Percentiles rank a stretch among this genome's conserved stretches.
phyloP scores from a whole-genome alignment of 2,113 vertebrate species.

The Sapajus apella region DNA sequence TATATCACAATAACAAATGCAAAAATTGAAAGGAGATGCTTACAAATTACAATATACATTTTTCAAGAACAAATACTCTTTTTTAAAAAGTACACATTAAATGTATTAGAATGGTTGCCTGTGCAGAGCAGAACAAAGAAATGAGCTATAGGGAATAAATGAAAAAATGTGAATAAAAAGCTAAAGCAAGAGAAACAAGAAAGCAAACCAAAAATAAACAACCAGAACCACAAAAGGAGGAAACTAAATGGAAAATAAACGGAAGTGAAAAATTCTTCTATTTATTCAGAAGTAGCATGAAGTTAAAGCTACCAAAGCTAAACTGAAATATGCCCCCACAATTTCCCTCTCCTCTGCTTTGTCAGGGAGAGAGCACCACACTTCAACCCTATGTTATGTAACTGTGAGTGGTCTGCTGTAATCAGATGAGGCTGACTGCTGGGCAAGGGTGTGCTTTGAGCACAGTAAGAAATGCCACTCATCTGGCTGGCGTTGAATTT shows the following conservation, averaged over 20 bases:
- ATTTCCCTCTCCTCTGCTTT: too few species aligned
- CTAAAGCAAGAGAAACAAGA: background rate
- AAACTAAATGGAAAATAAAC: background rate
- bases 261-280: background rate
- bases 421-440: background rate
- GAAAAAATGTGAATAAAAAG: background rate
- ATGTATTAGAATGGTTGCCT: background rate
- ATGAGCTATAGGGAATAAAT: background rate
- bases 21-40: background rate
- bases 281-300: background rate
- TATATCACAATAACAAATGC: background rate
- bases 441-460: background rate
- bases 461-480: background rate
- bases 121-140: background rate
- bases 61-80: background rate
- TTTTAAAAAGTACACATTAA: background rate
- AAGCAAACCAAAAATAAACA: background rate
- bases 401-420: fast-evolving
- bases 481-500: background rate
- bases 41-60: background rate
- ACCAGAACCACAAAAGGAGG: background rate
- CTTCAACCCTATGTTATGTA: fast-evolving
- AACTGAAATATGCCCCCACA: background rate
- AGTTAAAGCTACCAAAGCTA: background rate
- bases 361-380: background rate